phyloP scores from a whole-genome alignment of 1,140 invertebrate genomes.

The Cydia pomonella region DNA sequence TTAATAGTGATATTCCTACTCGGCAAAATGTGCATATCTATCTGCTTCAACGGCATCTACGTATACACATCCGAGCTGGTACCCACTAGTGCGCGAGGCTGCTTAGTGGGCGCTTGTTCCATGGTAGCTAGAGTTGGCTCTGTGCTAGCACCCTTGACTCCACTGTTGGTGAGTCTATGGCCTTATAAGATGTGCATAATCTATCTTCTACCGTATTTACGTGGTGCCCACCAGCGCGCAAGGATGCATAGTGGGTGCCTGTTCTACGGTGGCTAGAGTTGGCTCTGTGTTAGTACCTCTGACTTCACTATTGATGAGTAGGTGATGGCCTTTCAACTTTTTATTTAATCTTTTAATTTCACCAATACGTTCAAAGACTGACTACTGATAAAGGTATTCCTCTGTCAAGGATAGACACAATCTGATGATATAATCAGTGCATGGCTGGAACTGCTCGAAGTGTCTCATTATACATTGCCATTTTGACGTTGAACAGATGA shows the following conservation, averaged over 20 bases:
- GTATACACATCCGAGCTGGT: conserved; percentile 83
- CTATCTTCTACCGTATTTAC: neutral
- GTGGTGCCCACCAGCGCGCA: neutral
- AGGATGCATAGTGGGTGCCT: neutral
- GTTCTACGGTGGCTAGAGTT: neutral
- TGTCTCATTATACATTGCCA: too few species aligned
- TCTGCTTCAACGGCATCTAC: conserved; percentile 34
- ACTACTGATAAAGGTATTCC: too few species aligned
- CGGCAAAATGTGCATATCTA: conserved; percentile 23
- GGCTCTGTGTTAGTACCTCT: neutral
- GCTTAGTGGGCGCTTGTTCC: conserved; percentile 83
- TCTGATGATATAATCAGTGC: too few species aligned
- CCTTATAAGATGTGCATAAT: neutral
- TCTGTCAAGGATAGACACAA: too few species aligned
- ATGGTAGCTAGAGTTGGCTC: conserved; percentile 85
- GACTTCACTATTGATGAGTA: neutral
- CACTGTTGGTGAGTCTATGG: conserved; percentile 79
- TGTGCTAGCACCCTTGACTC: conserved; percentile 85
- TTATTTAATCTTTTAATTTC: too few species aligned
- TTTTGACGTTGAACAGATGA: too few species aligned
- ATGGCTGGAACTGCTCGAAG: too few species aligned
- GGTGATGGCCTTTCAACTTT: too few species aligned
- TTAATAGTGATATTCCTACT: conserved; percentile 21
- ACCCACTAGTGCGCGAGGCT: conserved; percentile 83
- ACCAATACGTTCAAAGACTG: too few species aligned